Conservation (phyloP, 2,113 vertebrate genomes). For the Prunella himalayana region DNA sequence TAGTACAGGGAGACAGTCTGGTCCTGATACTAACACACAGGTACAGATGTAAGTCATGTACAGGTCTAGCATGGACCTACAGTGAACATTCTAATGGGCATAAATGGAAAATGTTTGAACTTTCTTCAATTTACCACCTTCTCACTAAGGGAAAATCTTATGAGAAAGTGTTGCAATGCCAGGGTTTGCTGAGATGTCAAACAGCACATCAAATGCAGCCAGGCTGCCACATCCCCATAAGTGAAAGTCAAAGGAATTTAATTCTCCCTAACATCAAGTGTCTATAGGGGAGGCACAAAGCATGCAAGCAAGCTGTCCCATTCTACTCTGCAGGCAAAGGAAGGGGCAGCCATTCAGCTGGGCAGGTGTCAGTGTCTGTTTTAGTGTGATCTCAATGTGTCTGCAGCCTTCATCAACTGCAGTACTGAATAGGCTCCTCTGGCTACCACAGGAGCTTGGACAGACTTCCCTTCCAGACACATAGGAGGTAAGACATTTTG, state of each 20-base stretch:
- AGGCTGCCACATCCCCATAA: neutral
- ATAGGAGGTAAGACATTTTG: neutral
- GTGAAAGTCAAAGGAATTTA: neutral
- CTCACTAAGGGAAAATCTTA: neutral
- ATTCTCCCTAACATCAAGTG: neutral
- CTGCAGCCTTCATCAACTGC: neutral
- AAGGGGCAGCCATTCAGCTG: neutral
- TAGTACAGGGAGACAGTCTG: neutral
- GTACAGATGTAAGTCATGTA: neutral
- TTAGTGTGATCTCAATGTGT: neutral
- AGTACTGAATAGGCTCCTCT: neutral
- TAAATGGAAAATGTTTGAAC: neutral
- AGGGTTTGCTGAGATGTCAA: neutral
- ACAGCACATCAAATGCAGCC: neutral
- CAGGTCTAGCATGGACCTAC: fast-evolving
- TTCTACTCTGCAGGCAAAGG: neutral
- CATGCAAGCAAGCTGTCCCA: neutral
- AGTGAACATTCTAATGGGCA: neutral
- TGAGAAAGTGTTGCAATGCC: neutral
- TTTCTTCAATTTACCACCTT: neutral
- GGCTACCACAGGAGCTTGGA: neutral
- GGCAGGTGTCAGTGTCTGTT: neutral
- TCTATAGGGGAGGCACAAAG: neutral
- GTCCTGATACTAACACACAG: neutral
- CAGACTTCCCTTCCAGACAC: neutral